Evolutionary conservation across 2,888 invertebrate genomes (phyloP).

Genomic region (Hypena proboscidalis): DNA sequence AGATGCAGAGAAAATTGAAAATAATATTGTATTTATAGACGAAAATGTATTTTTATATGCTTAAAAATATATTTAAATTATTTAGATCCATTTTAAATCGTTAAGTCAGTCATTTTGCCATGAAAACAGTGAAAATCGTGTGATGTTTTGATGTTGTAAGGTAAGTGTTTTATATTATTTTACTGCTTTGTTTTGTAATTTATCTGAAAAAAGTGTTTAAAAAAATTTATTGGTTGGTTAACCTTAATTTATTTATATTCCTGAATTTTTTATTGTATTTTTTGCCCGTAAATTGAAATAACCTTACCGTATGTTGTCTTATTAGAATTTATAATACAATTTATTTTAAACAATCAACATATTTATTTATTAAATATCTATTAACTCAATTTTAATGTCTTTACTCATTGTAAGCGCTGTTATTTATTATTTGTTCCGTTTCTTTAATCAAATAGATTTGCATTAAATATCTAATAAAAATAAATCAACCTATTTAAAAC

Average conservation of each 20-base stretch:
- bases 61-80: conserved; percentile 23
- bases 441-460: neutral
- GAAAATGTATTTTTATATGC: conserved; percentile 29
- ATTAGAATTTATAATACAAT: conserved; percentile 13
- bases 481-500: neutral
- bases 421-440: neutral
- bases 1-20: conserved; percentile 59
- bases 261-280: too few species aligned
- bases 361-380: neutral
- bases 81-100: conserved; percentile 17
- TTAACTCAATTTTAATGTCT: neutral
- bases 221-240: conserved; percentile 1
- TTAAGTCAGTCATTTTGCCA: conserved; percentile 19
- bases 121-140: conserved; percentile 45
- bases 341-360: neutral
- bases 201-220: conserved; percentile 1
- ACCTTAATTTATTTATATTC: neutral
- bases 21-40: conserved; percentile 30
- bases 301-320: too few species aligned
- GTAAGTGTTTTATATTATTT: conserved; percentile 47
- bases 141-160: conserved; percentile 48
- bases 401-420: neutral
- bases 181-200: conserved; percentile 6
- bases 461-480: neutral
- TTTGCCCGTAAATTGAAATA: too few species aligned